Conservation (phyloP, 2,888 invertebrate genomes). For the Morpho deidamia region DNA sequence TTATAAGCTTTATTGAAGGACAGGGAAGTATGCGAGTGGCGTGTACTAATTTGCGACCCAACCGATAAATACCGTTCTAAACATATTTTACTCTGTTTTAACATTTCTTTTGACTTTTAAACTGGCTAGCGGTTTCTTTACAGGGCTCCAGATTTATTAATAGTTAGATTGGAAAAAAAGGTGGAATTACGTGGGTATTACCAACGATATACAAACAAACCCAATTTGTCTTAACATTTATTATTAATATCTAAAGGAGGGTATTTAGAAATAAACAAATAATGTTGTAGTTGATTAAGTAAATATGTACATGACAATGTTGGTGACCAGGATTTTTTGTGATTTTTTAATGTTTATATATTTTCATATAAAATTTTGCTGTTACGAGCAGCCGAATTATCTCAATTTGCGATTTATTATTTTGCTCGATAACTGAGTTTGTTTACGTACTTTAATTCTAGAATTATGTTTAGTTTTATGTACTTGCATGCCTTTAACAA, state of each 20-base stretch:
- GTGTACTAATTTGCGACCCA: conserved; percentile 1
- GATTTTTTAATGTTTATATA: conserved; percentile 24
- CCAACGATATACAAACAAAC: conserved; percentile 31
- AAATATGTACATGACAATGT: conserved; percentile 41
- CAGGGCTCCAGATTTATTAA: conserved; percentile 31
- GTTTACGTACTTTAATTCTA: conserved; percentile 20
- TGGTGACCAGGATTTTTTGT: conserved; percentile 64
- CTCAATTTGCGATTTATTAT: conserved; percentile 32
- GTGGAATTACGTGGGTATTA: conserved; percentile 25
- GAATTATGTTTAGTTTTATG: conserved; percentile 31
- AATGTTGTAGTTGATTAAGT: conserved; percentile 38
- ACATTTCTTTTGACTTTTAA: background rate
- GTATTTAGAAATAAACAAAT: conserved; percentile 19
- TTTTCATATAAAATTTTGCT: conserved; percentile 50
- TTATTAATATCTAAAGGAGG: conserved; percentile 8
- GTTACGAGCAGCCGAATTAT: conserved; percentile 39
- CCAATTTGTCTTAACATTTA: conserved; percentile 14
- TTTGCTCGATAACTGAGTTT: conserved; percentile 10
- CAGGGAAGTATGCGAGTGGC: conserved; percentile 56
- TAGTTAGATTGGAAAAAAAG: conserved; percentile 4
- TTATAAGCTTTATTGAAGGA: conserved; percentile 63
- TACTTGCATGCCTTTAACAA: conserved; percentile 22
- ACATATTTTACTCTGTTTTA: background rate
- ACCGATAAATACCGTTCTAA: background rate
- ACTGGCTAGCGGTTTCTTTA: conserved; percentile 23